Evolutionary conservation across 2,797 vertebrate species (phyloP).

Genomic region (Clarias platycephalus): DNA sequence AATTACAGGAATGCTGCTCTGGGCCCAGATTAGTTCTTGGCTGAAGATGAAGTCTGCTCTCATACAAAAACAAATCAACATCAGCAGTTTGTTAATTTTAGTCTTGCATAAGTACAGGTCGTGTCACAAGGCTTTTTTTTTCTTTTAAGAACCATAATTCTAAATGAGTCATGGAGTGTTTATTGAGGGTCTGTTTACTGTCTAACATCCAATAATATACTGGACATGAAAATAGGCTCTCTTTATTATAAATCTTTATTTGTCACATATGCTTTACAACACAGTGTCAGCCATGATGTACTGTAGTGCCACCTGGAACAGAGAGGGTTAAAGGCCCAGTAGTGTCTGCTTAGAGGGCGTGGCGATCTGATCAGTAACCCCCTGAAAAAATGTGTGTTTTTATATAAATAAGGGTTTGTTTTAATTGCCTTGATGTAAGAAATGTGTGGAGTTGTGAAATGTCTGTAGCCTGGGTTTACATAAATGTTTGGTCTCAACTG

Average conservation of each 20-base stretch:
- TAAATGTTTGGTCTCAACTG: background rate
- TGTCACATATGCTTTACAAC: no score
- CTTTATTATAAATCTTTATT: no score
- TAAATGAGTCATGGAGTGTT: background rate
- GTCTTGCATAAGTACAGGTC: background rate
- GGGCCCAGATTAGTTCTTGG: constrained; percentile 9
- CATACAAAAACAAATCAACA: constrained; percentile 28
- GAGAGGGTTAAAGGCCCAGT: no score
- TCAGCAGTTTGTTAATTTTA: constrained; percentile 8
- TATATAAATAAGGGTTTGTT: background rate
- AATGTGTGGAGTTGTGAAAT: background rate
- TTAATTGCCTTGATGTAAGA: background rate
- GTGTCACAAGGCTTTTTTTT: background rate
- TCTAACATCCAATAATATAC: background rate
- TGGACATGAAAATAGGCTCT: background rate
- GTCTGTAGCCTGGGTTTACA: background rate
- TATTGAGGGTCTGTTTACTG: background rate
- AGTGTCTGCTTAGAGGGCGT: no score
- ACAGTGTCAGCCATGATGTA: no score
- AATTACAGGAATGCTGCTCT: constrained; percentile 16
- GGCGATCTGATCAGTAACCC: no score
- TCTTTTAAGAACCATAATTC: background rate
- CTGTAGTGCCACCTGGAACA: no score
- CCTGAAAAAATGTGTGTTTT: background rate
- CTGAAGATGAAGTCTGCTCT: constrained; percentile 8